Evolutionary conservation across 2,113 vertebrate species (phyloP).

Genomic region (Xenopus borealis): DNA sequence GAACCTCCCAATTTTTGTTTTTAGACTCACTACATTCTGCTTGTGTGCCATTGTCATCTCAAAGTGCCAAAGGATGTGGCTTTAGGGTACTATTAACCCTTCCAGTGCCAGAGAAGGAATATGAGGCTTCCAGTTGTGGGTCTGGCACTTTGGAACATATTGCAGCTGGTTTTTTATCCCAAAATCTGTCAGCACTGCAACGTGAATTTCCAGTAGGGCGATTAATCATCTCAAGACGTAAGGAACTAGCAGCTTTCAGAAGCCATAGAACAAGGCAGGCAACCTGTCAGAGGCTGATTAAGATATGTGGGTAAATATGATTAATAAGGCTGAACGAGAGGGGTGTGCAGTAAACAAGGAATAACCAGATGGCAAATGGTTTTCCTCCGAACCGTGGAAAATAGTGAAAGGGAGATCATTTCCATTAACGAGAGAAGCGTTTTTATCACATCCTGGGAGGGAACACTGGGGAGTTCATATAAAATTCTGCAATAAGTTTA

Average conservation of each 20-base stretch:
- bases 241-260: slow-evolving; percentile 14
- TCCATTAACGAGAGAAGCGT: slow-evolving; percentile 28
- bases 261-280: slow-evolving; percentile 24
- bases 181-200: slow-evolving; percentile 13
- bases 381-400: slow-evolving; percentile 41
- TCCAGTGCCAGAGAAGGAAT: neutral
- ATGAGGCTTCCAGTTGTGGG: neutral
- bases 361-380: slow-evolving; percentile 46
- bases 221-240: slow-evolving; percentile 37
- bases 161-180: slow-evolving; percentile 25
- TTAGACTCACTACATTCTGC: no score
- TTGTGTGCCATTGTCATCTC: no score
- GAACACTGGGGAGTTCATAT: neutral
- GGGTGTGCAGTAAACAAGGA: slow-evolving; percentile 46
- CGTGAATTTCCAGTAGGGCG: slow-evolving; percentile 30
- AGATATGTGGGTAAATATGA: slow-evolving; percentile 47
- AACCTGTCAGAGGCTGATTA: slow-evolving; percentile 40
- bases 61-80: no score
- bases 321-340: slow-evolving; percentile 44
- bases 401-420: slow-evolving; percentile 39
- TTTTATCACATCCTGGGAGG: slow-evolving; percentile 26
- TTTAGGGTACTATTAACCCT: slow-evolving; percentile 4
- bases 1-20: no score
- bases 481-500: neutral
- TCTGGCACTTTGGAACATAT: slow-evolving; percentile 2